Evolutionary conservation across 2,113 vertebrate species (phyloP), one percentile per base, ranked within the genome.

Genomic region (Cheilinus undulatus): DNA sequence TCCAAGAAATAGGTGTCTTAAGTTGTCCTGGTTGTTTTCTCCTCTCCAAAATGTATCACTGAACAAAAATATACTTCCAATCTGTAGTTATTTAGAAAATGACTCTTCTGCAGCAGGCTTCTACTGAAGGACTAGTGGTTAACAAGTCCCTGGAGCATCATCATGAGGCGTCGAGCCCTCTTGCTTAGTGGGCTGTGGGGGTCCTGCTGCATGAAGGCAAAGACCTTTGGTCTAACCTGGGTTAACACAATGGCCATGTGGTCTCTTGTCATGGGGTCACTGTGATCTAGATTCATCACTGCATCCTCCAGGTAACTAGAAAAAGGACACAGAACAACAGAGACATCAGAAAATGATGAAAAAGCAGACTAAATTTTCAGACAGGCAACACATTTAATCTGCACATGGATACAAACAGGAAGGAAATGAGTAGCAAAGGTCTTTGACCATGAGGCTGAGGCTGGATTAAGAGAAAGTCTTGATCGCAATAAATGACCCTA

Each of bases 291-390:
- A 67, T 98, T 97, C 96, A 99, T 97, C 85, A 99, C 95, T 0
- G 98, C 98, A 15, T 99, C 98, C 87, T 99, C 98, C 86, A 99
- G 78, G 90, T 99, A 99, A 87, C 97, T 99, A 85, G 10, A 53
- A 13, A 40, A n/a, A 43, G 40, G 40, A 42, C 15, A 67, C 5
- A 34, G n/a, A 63, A 11, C 30, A 34, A 17, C 38, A 60, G 4
- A 69, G 17, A n/a, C 9, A 8, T 72, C 22, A 57, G n/a, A 34
- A 7, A 3, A 62, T 2, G 11, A 42, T 0, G 26, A 75, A 27
- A 22, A 22, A 32, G 13, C 4, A 15, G 4, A 15, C 3, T 40
- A 14, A 15, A 32, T 32, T 32, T 32, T 9, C 30, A 7, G 40
- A 2, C 22, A 17, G 50, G 23, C 15, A n/a, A n/a, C n/a, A 24